These are phyloP conservation scores for Vultur gryphus DNA, from an alignment of 2,797 vertebrate species.

Conservation along the genomic window DNA sequence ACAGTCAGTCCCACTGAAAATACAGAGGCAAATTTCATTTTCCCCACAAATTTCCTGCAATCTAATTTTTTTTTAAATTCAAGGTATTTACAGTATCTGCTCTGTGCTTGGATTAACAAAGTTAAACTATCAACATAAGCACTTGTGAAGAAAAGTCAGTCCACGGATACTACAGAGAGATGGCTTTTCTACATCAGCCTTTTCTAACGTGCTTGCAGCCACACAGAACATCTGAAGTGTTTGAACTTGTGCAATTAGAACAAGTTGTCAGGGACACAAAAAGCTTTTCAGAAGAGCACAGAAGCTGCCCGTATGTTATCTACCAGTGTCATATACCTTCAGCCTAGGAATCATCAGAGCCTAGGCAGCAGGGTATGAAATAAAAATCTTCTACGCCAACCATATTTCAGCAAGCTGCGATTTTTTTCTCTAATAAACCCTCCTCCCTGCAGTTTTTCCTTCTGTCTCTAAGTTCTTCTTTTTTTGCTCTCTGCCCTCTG, in stretches of 20 bases:
- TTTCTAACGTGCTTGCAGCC: conserved; percentile 61
- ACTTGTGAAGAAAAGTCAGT: conserved; percentile 43
- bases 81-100: neutral
- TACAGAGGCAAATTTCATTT: neutral
- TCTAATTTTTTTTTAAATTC: neutral
- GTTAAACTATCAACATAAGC: conserved; percentile 33
- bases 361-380: conserved; percentile 64
- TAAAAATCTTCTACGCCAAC: conserved; percentile 57
- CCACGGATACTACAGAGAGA: conserved; percentile 11
- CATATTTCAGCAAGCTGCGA: conserved; percentile 54
- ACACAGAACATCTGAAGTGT: conserved; percentile 63
- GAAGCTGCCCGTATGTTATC: conserved; percentile 63
- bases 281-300: conserved; percentile 70
- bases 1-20: neutral
- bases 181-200: conserved; percentile 63
- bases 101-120: neutral
- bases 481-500: conserved; percentile 55
- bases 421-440: conserved; percentile 65
- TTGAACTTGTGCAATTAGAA: conserved; percentile 74
- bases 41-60: neutral
- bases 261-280: conserved; percentile 74
- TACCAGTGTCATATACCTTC: conserved; percentile 65
- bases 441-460: conserved; percentile 69
- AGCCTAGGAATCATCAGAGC: conserved; percentile 65
- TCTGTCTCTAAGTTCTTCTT: conserved; percentile 58